Evolutionary conservation across 2,113 vertebrate species (phyloP), one percentile per base, ranked within the genome.

Genomic region (Pao palembangensis): DNA sequence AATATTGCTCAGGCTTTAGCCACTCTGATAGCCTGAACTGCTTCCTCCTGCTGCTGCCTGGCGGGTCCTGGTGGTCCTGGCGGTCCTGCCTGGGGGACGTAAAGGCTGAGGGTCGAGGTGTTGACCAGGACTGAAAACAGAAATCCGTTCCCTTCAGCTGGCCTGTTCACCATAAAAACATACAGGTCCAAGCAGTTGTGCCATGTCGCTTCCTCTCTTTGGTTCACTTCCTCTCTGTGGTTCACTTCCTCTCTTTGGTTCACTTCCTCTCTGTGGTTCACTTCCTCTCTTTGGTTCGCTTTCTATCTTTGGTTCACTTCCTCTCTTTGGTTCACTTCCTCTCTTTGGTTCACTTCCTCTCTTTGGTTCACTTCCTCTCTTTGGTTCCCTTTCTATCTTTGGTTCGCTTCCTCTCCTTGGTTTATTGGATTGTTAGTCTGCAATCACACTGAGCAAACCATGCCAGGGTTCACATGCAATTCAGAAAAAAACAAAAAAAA

Each of bases 401-500:
- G 3, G 12, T 44, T 14, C 16, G 3, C 43, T 44, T 44, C 43
- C 16, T 44, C 43, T 44, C 14, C 4, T 43, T 43, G 10, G 6
- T 47, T n/a, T 7, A 17, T 16, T 47, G 5, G n/a, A 17, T 6
- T 12, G 44, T 64, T 8, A 17, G 15, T 14, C 6, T 47, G 15
- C n/a, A 8, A 8, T n/a, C 47, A 8, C 47, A 46, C 44, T 46
- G 17, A 46, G 34, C 34, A 38, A 12, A 38, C 8, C 11, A 3
- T 4, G 4, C 34, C 34, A 38, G 34, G 34, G 1, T 38, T 12
- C 11, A 38, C 8, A 1, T 38, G 44, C 72, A 7, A 53, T 78
- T 81, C 56, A 81, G 77, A 81, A 67, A 31, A 72, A 65, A 73
- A 55, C 79, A 67, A 31, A 72, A 65, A 73, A 55, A 49, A 55